These are phyloP conservation scores for Folsomia manolachei DNA, from an alignment of 2,888 invertebrate species.

Conservation along the genomic window DNA sequence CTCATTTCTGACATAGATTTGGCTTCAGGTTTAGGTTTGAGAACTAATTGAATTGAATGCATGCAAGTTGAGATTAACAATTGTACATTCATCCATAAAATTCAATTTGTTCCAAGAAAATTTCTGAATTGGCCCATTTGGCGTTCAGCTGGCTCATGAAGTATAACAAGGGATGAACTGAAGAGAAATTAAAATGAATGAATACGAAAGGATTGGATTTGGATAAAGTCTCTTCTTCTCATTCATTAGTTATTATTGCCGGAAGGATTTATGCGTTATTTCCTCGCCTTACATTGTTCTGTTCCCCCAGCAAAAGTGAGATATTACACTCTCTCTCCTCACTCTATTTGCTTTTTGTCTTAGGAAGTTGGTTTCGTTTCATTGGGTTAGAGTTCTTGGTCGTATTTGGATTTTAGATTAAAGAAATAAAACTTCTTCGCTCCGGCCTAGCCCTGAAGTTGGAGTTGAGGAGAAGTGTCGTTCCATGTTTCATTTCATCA, in stretches of 20 bases:
- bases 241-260: constrained; percentile 51
- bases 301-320: not conserved
- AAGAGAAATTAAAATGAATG: not conserved
- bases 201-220: constrained; percentile 1
- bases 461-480: not conserved
- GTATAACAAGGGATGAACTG: too few relatives aligned
- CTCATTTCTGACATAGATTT: not conserved
- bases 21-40: not conserved
- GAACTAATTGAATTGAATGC: not conserved
- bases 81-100: not conserved
- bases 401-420: constrained; percentile 4
- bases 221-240: constrained; percentile 23
- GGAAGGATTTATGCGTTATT: constrained; percentile 48
- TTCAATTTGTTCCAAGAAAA: not conserved
- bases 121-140: too few relatives aligned
- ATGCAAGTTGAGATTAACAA: not conserved
- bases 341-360: constrained; percentile 2
- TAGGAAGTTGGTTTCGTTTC: too few relatives aligned
- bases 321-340: not conserved
- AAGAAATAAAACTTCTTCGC: constrained; percentile 6
- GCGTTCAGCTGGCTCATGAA: too few relatives aligned
- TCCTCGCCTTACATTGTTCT: not conserved
- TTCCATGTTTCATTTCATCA: not conserved
- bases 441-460: too few relatives aligned
- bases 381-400: not conserved